Evolutionary conservation across 2,113 vertebrate genomes (phyloP).

Genomic region (Pardalotus punctatus): DNA sequence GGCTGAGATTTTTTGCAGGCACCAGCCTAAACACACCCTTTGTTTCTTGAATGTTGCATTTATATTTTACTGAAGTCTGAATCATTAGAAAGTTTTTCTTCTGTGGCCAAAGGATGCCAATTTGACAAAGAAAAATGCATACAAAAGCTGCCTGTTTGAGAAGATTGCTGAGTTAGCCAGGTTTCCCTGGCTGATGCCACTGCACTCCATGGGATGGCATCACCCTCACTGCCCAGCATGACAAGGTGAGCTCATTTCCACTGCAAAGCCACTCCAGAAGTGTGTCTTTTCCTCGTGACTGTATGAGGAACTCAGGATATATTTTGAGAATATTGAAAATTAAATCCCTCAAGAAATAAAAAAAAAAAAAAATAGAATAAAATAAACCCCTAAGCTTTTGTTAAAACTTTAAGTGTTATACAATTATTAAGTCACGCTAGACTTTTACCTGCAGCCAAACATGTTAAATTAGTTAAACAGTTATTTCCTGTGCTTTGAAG

Average conservation of each 20-base stretch:
- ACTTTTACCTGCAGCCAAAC: conserved; percentile 11
- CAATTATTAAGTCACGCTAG: not conserved
- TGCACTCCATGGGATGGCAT: not conserved
- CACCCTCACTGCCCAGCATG: not conserved
- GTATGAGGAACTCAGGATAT: not conserved
- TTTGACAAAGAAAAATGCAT: not conserved
- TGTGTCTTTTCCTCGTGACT: not conserved
- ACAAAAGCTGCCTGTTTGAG: not conserved
- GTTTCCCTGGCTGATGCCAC: not conserved
- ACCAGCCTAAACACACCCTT: not conserved
- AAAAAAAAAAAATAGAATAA: not conserved
- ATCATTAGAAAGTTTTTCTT: not conserved
- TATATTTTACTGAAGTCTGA: not conserved
- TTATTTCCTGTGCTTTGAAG: not conserved
- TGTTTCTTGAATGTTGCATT: not conserved
- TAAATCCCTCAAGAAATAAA: not conserved
- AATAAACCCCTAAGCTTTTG: not conserved
- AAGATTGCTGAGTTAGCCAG: not conserved
- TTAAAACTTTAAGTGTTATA: not conserved
- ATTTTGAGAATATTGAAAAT: not conserved
- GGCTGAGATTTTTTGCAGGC: not conserved
- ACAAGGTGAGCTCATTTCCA: not conserved
- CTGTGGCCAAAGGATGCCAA: not conserved
- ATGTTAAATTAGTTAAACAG: not conserved
- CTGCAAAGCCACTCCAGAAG: not conserved